Evolutionary conservation across 2,113 vertebrate species (phyloP).

Genomic region (Nyctibius bracteatus): DNA sequence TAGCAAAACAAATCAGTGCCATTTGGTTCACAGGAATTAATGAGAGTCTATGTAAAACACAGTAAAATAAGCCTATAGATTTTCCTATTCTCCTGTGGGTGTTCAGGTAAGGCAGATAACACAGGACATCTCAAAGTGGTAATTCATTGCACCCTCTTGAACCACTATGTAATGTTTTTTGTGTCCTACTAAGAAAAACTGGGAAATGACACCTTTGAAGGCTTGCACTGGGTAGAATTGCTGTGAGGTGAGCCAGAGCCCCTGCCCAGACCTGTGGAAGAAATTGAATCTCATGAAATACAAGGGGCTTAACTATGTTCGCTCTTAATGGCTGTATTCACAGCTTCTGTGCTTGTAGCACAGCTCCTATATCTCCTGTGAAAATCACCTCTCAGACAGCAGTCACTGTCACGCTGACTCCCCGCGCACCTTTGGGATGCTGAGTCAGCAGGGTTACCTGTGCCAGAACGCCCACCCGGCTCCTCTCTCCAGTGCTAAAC

Average conservation of each 20-base stretch:
- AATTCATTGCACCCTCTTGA: background rate
- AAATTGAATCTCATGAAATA: background rate
- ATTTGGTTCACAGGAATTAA: background rate
- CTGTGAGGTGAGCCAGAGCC: background rate
- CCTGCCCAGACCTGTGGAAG: background rate
- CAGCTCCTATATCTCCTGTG: background rate
- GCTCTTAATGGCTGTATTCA: background rate
- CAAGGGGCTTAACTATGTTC: background rate
- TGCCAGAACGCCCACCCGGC: background rate
- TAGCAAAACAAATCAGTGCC: background rate
- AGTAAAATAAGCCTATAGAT: background rate
- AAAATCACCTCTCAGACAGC: conserved; percentile 43
- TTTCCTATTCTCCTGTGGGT: background rate
- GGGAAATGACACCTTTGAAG: background rate
- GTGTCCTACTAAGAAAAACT: background rate
- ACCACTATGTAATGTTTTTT: background rate
- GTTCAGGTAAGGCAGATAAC: background rate
- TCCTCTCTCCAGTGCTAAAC: conserved; percentile 8
- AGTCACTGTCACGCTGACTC: conserved; percentile 31
- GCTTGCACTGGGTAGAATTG: background rate
- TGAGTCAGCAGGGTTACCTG: conserved; percentile 55
- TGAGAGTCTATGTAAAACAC: background rate
- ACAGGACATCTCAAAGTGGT: background rate
- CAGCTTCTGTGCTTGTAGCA: background rate
- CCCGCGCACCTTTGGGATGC: conserved; percentile 37